Evolutionary conservation across 2,113 vertebrate species (phyloP), one percentile per base, ranked within the genome.

Genomic region (Tachycineta bicolor): DNA sequence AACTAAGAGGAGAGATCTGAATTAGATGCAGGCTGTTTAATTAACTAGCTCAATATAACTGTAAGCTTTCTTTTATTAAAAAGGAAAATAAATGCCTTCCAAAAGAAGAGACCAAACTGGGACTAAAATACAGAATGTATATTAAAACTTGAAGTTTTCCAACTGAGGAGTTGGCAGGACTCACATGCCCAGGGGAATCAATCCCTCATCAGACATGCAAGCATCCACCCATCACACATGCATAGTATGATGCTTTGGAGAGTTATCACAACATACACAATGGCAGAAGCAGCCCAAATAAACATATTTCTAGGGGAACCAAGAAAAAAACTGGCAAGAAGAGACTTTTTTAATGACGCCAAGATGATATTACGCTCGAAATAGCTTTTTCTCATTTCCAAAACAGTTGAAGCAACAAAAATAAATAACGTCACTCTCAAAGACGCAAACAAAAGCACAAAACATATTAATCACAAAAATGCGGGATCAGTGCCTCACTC

Each of bases 121-220:
- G 62, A 90, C 81, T 59, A 82, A 47, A 67, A 84, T 23, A 75
- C 60, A 87, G 59, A 94, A 84, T 16, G 47, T 78, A 71, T 82
- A 94, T 94, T 85, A 82, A 93, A 96, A 78, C 65, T 84, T 87
- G 56, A 82, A 60, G 70, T 91, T 87, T 93, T 60, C 53, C 82
- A 71, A 75, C 68, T 82, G 31, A 78, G 79, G 84, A 78, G 26
- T 25, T 96, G 94, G 92, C 95, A 95, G 70, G 88, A 71, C 70
- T 91, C 59, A 28, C 49, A 52, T 31, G 47, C 92, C 84, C 74
- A 34, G 15, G 67, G 74, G 77, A 89, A 39, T 76, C 70, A 63
- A 60, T 39, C 70, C 69, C 62, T 93, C 90, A 39, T 95, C 90
- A 94, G 81, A 84, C 87, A 87, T 78, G 87, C 92, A 93, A 81